phyloP scores from a whole-genome alignment of 2,113 vertebrate species.

The Phyllostomus discolor region DNA sequence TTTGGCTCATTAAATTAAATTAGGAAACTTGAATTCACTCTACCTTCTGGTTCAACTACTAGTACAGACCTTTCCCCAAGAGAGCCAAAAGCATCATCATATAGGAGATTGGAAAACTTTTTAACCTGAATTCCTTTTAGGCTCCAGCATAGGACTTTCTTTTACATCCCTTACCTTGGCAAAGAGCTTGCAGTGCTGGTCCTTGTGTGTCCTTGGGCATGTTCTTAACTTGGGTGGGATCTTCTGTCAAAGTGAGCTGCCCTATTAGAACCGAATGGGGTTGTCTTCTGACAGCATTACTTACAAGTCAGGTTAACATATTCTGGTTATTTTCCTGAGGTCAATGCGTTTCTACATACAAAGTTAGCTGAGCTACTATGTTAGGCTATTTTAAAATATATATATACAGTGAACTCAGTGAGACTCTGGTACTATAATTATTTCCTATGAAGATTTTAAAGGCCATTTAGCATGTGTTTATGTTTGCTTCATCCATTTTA shows the following conservation, averaged over 20 bases:
- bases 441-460: neutral
- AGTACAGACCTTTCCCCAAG: neutral
- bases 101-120: neutral
- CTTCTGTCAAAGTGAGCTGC: neutral
- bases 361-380: neutral
- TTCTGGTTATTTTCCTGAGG: neutral
- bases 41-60: neutral
- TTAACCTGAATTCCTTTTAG: neutral
- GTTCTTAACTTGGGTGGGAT: neutral
- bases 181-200: neutral
- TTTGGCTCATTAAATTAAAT: neutral
- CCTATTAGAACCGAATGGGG: neutral
- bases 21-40: neutral
- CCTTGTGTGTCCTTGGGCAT: neutral
- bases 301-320: neutral
- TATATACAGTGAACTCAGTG: neutral
- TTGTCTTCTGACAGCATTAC: neutral
- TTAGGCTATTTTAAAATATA: neutral
- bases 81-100: neutral
- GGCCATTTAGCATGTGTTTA: neutral
- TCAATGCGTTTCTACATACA: neutral
- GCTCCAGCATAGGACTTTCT: neutral
- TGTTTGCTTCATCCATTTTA: neutral
- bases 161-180: neutral
- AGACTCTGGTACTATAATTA: neutral